Evolutionary conservation across 1,140 invertebrate species (phyloP).

Genomic region (Condylostylus longicornis): DNA sequence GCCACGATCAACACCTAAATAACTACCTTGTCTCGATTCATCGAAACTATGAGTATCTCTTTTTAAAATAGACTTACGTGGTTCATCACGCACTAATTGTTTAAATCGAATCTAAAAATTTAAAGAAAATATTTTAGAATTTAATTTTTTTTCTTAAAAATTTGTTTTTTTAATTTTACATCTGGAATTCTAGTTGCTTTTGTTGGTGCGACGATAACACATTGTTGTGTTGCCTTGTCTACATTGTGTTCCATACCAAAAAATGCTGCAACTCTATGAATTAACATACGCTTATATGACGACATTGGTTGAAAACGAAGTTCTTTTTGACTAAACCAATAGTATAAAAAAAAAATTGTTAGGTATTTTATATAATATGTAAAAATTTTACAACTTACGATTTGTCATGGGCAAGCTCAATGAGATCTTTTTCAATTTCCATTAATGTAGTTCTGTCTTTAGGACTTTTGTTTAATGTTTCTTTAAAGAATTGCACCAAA

Average conservation of each 20-base stretch:
- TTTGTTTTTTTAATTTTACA: constrained; percentile 9
- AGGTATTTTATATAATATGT: neutral
- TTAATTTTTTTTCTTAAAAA: neutral
- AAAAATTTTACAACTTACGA: constrained; percentile 41
- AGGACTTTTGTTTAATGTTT: constrained; percentile 76
- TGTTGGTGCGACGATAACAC: constrained; percentile 56
- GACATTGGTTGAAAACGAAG: constrained; percentile 81
- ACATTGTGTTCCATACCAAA: constrained; percentile 91
- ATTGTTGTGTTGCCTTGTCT: constrained; percentile 61
- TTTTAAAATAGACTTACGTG: constrained; percentile 67
- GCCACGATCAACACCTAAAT: constrained; percentile 39
- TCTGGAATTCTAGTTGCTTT: constrained; percentile 59
- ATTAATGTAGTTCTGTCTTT: constrained; percentile 73
- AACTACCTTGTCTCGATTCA: constrained; percentile 34
- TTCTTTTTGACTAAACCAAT: constrained; percentile 39
- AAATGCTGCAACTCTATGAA: constrained; percentile 81
- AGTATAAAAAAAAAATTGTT: constrained; percentile 3
- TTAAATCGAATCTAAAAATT: constrained; percentile 39
- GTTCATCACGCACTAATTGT: constrained; percentile 45
- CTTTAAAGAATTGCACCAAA: constrained; percentile 72
- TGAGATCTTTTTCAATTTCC: constrained; percentile 75
- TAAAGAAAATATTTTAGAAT: neutral
- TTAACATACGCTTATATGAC: constrained; percentile 88
- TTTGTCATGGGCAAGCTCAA: constrained; percentile 65
- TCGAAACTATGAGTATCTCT: constrained; percentile 65